Conservation (phyloP, 2,113 vertebrate species). For the Prionailurus viverrinus region DNA sequence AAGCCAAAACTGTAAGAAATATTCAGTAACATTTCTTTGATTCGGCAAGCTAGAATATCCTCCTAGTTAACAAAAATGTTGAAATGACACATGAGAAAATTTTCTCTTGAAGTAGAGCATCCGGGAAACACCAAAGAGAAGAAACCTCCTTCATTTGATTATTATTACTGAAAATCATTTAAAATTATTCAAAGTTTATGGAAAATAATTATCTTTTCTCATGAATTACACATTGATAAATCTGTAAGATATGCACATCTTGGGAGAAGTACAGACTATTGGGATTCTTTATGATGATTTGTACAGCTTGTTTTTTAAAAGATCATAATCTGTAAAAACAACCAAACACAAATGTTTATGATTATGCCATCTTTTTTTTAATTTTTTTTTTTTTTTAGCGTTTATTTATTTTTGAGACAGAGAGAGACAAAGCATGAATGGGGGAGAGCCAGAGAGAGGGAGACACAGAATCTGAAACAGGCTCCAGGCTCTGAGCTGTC, state of each 20-base stretch:
- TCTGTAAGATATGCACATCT: not conserved
- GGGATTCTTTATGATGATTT: conserved; percentile 14
- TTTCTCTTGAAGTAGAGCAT: conserved; percentile 25
- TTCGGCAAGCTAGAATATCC: not conserved
- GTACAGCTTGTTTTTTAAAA: not conserved
- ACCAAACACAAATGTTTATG: conserved; percentile 27
- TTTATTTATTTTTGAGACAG: no score
- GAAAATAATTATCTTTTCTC: conserved; percentile 45
- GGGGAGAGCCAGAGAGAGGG: no score
- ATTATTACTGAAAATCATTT: conserved; percentile 47
- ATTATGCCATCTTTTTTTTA: not conserved
- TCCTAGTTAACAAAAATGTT: conserved; percentile 36
- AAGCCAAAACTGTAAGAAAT: conserved; percentile 20
- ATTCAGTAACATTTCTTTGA: conserved; percentile 37
- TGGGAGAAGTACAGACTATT: conserved; percentile 4
- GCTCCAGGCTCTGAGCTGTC: no score
- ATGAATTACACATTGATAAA: not conserved
- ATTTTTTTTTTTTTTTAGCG: no score
- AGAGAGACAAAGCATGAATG: no score
- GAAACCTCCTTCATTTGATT: conserved; percentile 30
- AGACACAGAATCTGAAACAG: no score
- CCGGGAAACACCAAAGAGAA: conserved; percentile 34
- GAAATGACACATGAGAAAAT: conserved; percentile 27
- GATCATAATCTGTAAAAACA: conserved; percentile 46
- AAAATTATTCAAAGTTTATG: conserved; percentile 45